Conservation (phyloP, 2,888 invertebrate genomes). For the Bimastos eiseni region DNA sequence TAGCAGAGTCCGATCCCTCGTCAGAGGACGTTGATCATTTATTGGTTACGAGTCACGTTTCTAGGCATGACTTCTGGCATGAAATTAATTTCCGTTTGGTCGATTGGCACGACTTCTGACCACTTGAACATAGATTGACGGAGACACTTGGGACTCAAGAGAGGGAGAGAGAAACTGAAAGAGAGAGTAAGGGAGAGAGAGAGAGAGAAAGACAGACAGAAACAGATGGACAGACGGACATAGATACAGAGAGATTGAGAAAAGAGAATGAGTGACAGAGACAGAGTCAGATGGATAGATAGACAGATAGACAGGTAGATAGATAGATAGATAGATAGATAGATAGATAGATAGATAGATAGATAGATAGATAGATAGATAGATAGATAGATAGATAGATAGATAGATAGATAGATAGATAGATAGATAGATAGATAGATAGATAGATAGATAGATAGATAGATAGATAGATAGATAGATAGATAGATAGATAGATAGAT, state of each 20-base stretch:
- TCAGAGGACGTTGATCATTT: background rate
- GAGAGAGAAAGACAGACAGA: background rate
- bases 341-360: background rate
- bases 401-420: too few species aligned
- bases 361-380: background rate
- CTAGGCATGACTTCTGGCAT: background rate
- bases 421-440: too few species aligned
- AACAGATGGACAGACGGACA: background rate
- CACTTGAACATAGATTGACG: background rate
- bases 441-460: too few species aligned
- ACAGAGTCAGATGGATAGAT: background rate
- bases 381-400: background rate
- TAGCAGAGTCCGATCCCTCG: background rate
- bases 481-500: background rate
- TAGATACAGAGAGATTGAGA: background rate
- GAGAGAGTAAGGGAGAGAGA: too few species aligned
- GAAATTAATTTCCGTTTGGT: background rate
- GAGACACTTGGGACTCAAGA: too few species aligned
- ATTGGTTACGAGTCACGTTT: background rate
- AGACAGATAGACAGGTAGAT: background rate
- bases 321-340: too few species aligned
- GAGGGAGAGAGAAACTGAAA: too few species aligned
- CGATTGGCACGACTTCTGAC: background rate
- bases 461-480: too few species aligned
- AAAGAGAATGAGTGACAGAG: too few species aligned